A percentile compares a stretch with the other conserved stretches of the same genome.
Evolutionary conservation across 2,888 invertebrate genomes (phyloP).

Genomic region (Catocala nupta): DNA sequence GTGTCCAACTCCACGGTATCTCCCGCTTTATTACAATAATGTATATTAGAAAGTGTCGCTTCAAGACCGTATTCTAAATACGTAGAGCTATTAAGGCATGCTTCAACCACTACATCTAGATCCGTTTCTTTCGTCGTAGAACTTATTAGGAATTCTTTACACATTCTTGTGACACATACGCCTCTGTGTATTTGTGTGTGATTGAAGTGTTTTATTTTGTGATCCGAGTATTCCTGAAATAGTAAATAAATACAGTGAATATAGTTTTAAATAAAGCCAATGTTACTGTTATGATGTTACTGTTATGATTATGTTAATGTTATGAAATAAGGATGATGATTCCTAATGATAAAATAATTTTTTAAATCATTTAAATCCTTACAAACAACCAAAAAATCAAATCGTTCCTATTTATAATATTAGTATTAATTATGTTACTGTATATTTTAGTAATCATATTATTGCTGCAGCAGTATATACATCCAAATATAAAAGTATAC

Average conservation of each 20-base stretch:
- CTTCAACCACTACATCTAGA: slow-evolving; percentile 59
- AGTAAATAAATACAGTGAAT: slow-evolving; percentile 15
- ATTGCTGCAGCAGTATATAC: too few species aligned
- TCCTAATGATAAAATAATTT: too few species aligned
- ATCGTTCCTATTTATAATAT: too few species aligned
- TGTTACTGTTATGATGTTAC: too few species aligned
- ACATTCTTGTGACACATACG: slow-evolving; percentile 70
- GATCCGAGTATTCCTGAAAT: slow-evolving; percentile 75
- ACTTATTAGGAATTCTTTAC: slow-evolving; percentile 55
- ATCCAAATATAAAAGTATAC: too few species aligned
- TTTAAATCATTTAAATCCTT: too few species aligned
- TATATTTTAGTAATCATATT: too few species aligned
- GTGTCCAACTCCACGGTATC: slow-evolving; percentile 58
- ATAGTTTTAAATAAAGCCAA: too few species aligned
- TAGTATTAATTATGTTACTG: too few species aligned
- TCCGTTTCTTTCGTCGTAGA: slow-evolving; percentile 34
- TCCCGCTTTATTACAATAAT: slow-evolving; percentile 67
- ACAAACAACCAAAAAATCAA: too few species aligned
- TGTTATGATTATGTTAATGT: too few species aligned
- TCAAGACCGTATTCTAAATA: slow-evolving; percentile 68
- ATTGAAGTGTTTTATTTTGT: slow-evolving; percentile 74
- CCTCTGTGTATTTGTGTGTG: slow-evolving; percentile 78
- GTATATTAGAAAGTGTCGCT: slow-evolving; percentile 60
- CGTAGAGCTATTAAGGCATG: slow-evolving; percentile 72
- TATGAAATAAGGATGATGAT: too few species aligned